Conservation (phyloP, 2,888 invertebrate genomes). For the Eurytoma adleriae region DNA sequence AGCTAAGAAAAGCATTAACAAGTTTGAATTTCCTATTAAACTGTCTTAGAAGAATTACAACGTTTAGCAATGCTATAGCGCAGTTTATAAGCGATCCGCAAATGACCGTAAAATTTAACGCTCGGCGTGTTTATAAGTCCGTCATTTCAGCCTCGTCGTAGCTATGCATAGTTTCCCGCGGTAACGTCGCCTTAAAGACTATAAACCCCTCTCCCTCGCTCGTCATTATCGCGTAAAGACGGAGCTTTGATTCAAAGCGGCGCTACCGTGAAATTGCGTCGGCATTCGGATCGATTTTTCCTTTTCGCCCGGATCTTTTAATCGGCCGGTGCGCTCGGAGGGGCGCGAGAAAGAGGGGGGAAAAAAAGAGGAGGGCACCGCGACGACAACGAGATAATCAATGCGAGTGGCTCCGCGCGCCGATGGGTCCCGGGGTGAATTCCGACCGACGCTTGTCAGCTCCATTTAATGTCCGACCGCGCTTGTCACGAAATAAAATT, state of each 20-base stretch:
- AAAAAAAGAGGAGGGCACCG: background rate
- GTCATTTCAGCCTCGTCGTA: slow-evolving; percentile 3
- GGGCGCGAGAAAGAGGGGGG: background rate
- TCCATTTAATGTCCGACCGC: background rate
- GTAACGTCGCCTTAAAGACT: background rate
- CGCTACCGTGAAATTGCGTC: slow-evolving; percentile 3
- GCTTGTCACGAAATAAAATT: background rate
- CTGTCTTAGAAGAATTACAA: slow-evolving; percentile 7
- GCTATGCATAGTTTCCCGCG: background rate
- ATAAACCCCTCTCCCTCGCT: background rate
- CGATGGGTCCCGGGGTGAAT: background rate
- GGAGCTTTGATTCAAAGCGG: background rate
- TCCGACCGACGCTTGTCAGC: background rate
- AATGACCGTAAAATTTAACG: slow-evolving; percentile 24
- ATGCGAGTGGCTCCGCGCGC: background rate
- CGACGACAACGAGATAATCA: background rate
- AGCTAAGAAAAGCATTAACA: slow-evolving; percentile 4
- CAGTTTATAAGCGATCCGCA: slow-evolving; percentile 7
- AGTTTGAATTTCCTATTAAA: slow-evolving; percentile 16
- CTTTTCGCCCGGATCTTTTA: background rate
- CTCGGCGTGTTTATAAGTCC: slow-evolving; percentile 11
- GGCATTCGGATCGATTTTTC: background rate
- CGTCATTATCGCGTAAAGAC: background rate
- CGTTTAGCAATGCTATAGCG: background rate
- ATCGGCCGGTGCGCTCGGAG: background rate